Base-by-base conservation (phyloP, 2,888 invertebrate species). In the Muschampia plurimacula region DNA sequence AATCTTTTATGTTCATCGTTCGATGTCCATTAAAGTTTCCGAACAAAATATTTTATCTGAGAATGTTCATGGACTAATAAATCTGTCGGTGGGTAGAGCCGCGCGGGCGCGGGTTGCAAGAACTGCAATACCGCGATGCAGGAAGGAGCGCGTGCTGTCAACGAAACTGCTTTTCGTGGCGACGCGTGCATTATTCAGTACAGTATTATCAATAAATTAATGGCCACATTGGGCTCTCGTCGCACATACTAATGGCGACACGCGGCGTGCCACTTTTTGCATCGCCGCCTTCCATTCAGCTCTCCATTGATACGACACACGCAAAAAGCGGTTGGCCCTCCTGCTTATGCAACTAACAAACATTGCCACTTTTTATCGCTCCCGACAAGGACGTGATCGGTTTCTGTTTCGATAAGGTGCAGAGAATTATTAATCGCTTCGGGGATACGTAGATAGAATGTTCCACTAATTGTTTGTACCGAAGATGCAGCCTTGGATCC, bases 221-320 rank as follows among this genome's bases (percentile, higher is more conserved):
- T 91, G 91, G 90, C 91, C 87, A 89, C 90, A 90, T 88, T 87
- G 86, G 89, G 81, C 86, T 83, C 84, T 87, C 85, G 85, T 86
- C 84, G 82, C 88, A 88, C 92, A 93, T 93, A 94, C 92, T 93
- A 92, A 93, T 92, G 89, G 82, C 86, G 89, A 90, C 93, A 93
- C 92, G 92, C 89, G 88, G 90, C 87, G 87, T 79, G 80, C 82
- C 83, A 80, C 87, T 92, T 93, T 92, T 93, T 92, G 85, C 80
- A 64, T 74, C 72, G 65, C 77, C 81, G 76, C 74, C 77, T 80
- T 83, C 86, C 93, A 93, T 93, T 92, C 91, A 92, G 84, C 85
- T 87, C 83, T 88, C 91, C 93, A 93, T 93, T 92, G 92, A 93
- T 91, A 89, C 92, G 72, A 79, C 73, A 68, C 65, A 57, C 69